A percentile compares a stretch with the other conserved stretches of the same genome.
Conservation (phyloP, 2,888 invertebrate species). For the Leptopilina drosophilae region DNA sequence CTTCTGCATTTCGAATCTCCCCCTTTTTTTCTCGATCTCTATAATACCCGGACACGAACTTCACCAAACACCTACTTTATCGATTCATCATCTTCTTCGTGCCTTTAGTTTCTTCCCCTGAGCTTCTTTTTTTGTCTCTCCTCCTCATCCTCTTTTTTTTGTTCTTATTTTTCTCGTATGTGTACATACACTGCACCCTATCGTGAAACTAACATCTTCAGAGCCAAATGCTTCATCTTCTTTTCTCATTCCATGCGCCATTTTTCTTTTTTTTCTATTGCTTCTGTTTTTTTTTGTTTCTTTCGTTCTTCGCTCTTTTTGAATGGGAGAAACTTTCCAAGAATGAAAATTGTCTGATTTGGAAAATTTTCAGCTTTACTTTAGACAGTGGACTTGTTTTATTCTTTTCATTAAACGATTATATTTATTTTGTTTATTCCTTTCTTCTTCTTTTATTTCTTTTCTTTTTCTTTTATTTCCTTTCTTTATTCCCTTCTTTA, state of each 20-base stretch:
- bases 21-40: slow-evolving; percentile 29
- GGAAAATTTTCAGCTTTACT: no score
- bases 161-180: not conserved
- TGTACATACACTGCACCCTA: not conserved
- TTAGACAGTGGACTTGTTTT: no score
- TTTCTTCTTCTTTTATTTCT: no score
- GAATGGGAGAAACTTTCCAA: no score
- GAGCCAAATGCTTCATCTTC: slow-evolving; percentile 21
- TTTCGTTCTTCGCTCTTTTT: slow-evolving; percentile 40
- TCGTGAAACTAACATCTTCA: slow-evolving; percentile 1
- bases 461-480: no score
- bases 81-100: slow-evolving; percentile 32
- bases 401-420: no score
- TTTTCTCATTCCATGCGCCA: not conserved
- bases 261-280: not conserved
- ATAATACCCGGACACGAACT: slow-evolving; percentile 26
- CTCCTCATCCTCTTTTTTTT: not conserved
- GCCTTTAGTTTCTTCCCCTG: not conserved
- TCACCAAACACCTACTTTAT: slow-evolving; percentile 41
- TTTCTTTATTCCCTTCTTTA: no score
- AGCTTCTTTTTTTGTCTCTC: slow-evolving; percentile 1
- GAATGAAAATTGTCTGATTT: no score
- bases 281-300: not conserved
- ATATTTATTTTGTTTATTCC: no score
- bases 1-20: slow-evolving; percentile 30